Percentiles rank a stretch among this genome's conserved stretches.
These are phyloP conservation scores for Apus apus DNA, from an alignment of 2,113 vertebrate species.

Conservation along the genomic window DNA sequence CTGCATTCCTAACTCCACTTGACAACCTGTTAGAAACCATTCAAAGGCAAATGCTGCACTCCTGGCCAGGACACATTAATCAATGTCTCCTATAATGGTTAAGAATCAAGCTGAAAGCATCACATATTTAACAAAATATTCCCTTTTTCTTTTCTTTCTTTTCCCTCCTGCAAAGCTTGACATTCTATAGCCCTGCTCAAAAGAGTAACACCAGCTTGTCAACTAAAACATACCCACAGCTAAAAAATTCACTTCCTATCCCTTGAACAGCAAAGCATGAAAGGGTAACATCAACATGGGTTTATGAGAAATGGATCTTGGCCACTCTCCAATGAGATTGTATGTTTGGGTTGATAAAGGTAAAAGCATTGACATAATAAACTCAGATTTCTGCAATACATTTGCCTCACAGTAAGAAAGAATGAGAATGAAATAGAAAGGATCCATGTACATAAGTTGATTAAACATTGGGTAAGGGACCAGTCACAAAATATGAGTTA, in stretches of 20 bases:
- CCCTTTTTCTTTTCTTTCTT: neutral
- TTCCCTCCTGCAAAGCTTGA: neutral
- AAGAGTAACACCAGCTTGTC: neutral
- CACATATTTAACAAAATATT: neutral
- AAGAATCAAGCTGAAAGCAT: conserved; percentile 5
- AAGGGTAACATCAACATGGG: neutral
- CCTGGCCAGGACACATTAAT: neutral
- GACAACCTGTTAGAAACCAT: conserved; percentile 30
- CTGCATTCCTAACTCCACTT: neutral
- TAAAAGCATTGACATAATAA: conserved; percentile 7
- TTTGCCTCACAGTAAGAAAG: neutral
- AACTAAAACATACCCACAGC: neutral
- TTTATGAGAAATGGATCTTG: neutral
- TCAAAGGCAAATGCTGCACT: neutral
- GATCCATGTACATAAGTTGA: neutral
- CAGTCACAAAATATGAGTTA: neutral
- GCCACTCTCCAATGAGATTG: neutral
- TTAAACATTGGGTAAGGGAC: neutral
- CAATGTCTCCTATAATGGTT: neutral
- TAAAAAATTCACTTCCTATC: neutral
- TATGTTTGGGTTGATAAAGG: conserved; percentile 17
- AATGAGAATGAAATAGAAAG: neutral
- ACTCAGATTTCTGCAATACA: neutral
- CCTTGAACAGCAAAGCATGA: neutral
- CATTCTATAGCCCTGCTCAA: neutral